Conservation (phyloP, 1,140 invertebrate species). For the Drosophila kanapiae region DNA sequence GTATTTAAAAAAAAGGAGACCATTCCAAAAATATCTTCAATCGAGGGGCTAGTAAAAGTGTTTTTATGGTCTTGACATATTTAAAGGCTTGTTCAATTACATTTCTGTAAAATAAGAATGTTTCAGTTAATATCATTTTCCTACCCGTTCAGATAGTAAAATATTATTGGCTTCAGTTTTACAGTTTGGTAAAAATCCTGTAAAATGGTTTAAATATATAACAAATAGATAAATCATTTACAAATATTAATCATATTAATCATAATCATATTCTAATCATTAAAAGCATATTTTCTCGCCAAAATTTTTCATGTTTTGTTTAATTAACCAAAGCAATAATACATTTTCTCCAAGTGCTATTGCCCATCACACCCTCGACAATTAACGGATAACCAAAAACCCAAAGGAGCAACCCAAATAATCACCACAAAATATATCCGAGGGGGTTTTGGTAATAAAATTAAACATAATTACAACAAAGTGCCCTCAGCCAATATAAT, state of each 20-base stretch:
- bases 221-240: too few species aligned
- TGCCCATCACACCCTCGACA: constrained; percentile 17
- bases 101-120: constrained; percentile 1
- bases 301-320: neutral
- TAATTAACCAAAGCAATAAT: neutral
- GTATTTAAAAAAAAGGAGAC: neutral
- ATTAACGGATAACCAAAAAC: constrained; percentile 48
- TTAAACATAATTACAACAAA: constrained; percentile 80
- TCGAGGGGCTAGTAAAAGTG: neutral
- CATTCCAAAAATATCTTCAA: neutral
- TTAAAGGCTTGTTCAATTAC: neutral
- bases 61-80: neutral
- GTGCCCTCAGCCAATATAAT: constrained; percentile 51
- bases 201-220: too few species aligned
- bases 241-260: too few species aligned
- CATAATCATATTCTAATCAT: neutral
- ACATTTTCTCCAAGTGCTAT: constrained; percentile 6
- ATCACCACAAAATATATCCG: constrained; percentile 39
- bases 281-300: neutral
- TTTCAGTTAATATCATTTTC: neutral
- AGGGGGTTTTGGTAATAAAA: constrained; percentile 62
- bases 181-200: neutral
- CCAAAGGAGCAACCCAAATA: constrained; percentile 27
- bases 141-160: neutral
- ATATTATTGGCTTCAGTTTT: neutral